phyloP scores from a whole-genome alignment of 2,888 invertebrate species.

The Pseudococcus jackbeardsleyi region DNA sequence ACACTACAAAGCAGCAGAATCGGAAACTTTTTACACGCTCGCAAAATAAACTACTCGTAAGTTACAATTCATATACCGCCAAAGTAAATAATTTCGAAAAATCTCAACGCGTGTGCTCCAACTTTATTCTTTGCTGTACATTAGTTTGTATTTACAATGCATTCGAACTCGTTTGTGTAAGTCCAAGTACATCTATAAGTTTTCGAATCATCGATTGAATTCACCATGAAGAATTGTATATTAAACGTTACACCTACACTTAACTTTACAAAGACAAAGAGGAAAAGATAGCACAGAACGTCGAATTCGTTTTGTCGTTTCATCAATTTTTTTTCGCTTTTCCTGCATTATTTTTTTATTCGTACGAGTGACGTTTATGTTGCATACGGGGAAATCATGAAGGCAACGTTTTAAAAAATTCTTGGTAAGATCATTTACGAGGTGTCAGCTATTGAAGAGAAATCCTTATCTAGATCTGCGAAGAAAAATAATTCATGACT shows the following conservation, averaged over 20 bases:
- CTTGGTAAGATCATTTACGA: neutral
- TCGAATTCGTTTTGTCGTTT: neutral
- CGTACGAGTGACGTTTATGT: neutral
- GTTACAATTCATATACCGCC: neutral
- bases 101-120: neutral
- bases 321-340: neutral
- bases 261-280: neutral
- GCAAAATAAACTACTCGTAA: neutral
- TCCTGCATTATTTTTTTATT: neutral
- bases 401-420: neutral
- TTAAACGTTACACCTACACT: no score
- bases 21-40: neutral
- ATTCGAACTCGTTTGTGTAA: neutral
- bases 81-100: constrained; percentile 37
- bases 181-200: neutral
- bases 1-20: neutral
- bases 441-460: constrained; percentile 14
- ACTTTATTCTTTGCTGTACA: neutral
- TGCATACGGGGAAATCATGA: neutral
- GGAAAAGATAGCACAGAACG: neutral
- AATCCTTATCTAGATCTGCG: neutral
- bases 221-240: neutral
- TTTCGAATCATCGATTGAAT: constrained; percentile 18
- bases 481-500: no score
- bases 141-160: constrained; percentile 16